These are phyloP conservation scores for Drosophila diplacantha DNA, from an alignment of 2,888 invertebrate species.

Conservation along the genomic window DNA sequence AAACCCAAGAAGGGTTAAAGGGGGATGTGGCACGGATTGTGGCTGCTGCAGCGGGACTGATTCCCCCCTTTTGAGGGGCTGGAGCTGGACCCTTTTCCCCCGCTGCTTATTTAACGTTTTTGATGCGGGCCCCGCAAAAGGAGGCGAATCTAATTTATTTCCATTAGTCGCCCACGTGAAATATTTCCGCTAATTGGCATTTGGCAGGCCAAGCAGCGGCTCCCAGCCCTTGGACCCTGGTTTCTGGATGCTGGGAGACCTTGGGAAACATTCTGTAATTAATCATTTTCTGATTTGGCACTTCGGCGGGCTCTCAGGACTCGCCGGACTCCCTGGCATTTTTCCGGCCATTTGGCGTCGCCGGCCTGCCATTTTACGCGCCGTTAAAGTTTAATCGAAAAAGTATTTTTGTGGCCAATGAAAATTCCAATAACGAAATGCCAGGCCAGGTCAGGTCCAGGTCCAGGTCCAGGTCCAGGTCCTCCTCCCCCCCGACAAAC, in stretches of 20 bases:
- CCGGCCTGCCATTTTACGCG: constrained; percentile 58
- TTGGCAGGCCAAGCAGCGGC: constrained; percentile 47
- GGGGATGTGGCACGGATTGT: background rate
- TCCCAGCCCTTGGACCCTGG: background rate
- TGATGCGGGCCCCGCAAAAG: constrained; percentile 24
- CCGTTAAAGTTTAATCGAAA: constrained; percentile 71
- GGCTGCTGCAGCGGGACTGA: background rate
- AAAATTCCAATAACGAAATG: constrained; percentile 68
- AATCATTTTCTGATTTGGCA: constrained; percentile 67
- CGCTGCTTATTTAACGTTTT: constrained; percentile 30
- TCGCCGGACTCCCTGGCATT: constrained; percentile 8
- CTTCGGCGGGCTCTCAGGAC: constrained; percentile 15
- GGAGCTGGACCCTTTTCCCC: background rate
- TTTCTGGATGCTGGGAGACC: background rate
- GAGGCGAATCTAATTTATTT: constrained; percentile 52
- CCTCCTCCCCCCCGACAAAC: constrained; percentile 17
- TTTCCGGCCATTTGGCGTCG: constrained; percentile 42
- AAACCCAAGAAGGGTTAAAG: background rate
- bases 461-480: background rate
- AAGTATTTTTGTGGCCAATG: constrained; percentile 70
- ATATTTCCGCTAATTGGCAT: constrained; percentile 65
- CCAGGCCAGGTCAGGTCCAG: constrained; percentile 17
- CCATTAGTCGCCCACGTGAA: constrained; percentile 57
- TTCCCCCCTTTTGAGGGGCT: background rate
- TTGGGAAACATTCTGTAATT: constrained; percentile 55